Conservation (phyloP, 2,113 vertebrate genomes). For the Lagopus leucura region DNA sequence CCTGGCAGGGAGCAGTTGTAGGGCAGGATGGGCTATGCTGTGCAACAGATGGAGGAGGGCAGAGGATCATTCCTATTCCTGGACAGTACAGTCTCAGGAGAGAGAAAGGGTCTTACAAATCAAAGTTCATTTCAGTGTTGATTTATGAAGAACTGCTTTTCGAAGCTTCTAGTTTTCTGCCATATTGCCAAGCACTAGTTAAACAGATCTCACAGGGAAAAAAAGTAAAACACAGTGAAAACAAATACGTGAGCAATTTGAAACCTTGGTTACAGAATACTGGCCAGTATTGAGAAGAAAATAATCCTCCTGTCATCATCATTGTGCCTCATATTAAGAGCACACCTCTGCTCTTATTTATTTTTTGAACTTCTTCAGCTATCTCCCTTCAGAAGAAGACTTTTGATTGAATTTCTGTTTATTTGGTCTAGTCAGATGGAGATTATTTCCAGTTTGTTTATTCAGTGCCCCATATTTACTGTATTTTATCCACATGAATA, state of each 20-base stretch:
- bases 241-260: background rate
- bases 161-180: background rate
- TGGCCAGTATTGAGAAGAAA: background rate
- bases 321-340: background rate
- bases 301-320: background rate
- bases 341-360: background rate
- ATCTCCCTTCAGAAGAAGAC: background rate
- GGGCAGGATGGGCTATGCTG: background rate
- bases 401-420: conserved; percentile 5
- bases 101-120: background rate
- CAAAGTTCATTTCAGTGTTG: background rate
- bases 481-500: background rate
- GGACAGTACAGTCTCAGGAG: background rate
- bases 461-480: background rate
- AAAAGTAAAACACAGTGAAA: background rate
- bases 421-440: background rate
- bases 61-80: background rate
- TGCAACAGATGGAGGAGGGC: fast-evolving
- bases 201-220: background rate
- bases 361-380: background rate
- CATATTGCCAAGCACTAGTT: background rate
- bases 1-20: background rate
- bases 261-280: background rate
- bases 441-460: background rate
- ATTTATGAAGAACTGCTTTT: background rate